These are phyloP conservation scores for Tipula lateralis DNA, from an alignment of 2,888 invertebrate species.

Conservation along the genomic window DNA sequence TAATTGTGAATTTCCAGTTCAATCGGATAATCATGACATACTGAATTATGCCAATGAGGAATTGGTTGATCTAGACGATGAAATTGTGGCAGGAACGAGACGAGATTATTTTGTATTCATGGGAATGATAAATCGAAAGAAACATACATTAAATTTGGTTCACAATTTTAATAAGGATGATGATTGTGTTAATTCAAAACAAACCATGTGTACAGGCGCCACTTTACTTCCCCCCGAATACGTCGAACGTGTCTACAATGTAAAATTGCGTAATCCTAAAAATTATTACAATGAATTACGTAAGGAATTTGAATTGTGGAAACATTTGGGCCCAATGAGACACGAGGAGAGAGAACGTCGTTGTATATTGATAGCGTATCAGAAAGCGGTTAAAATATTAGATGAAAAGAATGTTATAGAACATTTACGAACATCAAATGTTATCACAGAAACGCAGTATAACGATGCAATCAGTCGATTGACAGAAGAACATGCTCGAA, in stretches of 20 bases:
- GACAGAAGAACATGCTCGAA: neutral
- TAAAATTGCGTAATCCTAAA: neutral
- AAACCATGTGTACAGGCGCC: neutral
- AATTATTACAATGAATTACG: neutral
- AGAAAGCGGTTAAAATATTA: neutral
- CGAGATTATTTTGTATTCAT: slow-evolving; percentile 24
- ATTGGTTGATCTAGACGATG: slow-evolving; percentile 20
- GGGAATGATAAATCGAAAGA: neutral
- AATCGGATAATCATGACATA: slow-evolving; percentile 6
- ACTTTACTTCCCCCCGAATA: neutral
- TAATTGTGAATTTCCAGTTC: slow-evolving; percentile 15
- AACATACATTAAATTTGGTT: slow-evolving; percentile 15
- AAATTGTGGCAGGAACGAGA: neutral
- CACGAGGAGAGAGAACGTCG: neutral
- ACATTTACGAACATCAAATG: neutral
- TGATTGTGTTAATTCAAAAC: neutral
- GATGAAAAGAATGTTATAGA: neutral
- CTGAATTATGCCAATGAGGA: slow-evolving; percentile 12
- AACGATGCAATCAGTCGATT: neutral
- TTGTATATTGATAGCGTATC: slow-evolving; percentile 2
- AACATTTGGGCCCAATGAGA: neutral
- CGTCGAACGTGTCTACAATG: neutral
- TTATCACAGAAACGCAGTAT: neutral
- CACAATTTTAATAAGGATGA: slow-evolving; percentile 6
- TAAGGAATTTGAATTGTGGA: neutral